Base-by-base conservation (phyloP, 2,797 vertebrate genomes). In the Chromis chromis region DNA sequence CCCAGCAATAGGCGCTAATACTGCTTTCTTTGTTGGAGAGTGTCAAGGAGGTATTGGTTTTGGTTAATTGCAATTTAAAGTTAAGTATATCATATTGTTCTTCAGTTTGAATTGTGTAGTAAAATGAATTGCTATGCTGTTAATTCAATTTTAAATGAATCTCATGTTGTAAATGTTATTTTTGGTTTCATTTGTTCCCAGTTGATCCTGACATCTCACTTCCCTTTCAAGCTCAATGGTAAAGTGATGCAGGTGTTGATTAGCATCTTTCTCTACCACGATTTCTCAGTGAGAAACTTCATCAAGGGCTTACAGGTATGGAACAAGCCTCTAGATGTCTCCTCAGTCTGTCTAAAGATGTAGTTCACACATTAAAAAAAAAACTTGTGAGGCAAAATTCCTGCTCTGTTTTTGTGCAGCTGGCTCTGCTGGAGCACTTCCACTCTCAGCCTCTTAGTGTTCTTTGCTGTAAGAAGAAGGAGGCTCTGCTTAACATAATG, bases 281-380 rank as follows among this genome's bases (percentile, higher is more conserved):
- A 99, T 82, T 99, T 99, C 92, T 99, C 98, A 65, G 96, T 99
- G 65, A 94, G 95, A 67, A 99, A 98, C 85, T 99, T 99, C 89
- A 94, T 99, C 86, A 99, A 98, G 93, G 98, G 98, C 72, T 84
- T 99, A 78, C 96, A 99, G 96, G 98, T 99, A 93, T 63, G 48
- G 49, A 55, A 10, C 0, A 3, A 17, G 8, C 59, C 3, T 60
- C 2, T 39, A 11, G 21, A 24, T 1, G 12, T 36, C 21, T 52
- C n/a, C 19, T 59, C 42, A 17, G 39, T 53, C 14, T 48, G n/a
- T 70, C 10, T 60, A 28, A 11, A 14, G 3, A 21, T 56, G 0
- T 55, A 12, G 12, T 14, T 62, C 4, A 16, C 17, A 39, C 17
- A 3, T 25, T 4, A 6, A 12, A 12, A 13, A 7, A 8, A 21